Base-by-base conservation (phyloP, 2,888 invertebrate genomes). In the Nomada flava region DNA sequence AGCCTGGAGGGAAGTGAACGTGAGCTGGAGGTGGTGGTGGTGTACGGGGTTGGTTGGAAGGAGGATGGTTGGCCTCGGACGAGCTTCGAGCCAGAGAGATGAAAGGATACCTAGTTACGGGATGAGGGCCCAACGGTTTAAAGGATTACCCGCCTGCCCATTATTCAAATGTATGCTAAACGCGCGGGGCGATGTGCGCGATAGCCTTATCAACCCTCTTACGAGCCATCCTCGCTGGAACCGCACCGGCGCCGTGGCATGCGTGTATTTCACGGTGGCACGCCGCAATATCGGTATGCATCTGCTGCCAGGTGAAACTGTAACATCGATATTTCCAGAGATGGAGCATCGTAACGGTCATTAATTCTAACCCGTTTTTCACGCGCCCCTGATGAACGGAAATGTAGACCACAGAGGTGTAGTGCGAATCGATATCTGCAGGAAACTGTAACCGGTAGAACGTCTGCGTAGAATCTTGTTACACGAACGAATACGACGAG, bases 81-180 rank as follows among this genome's bases (percentile, higher is more conserved):
- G 90, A 88, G 85, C 86, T 83, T 82, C 78, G 78, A 86, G 86
- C 88, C 86, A 89, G 91, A 93, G 91, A 93, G 93, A 93, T 93
- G 93, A 93, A 93, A 93, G 93, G 93, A 93, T 93, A 93, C 92
- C 92, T 93, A 92, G 91, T 92, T 91, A 92, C 91, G 90, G 91
- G 92, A 93, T 93, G 92, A 93, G 92, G 91, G 91, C 91, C 86
- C 90, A 82, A 82, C 91, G 92, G 93, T 93, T 93, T 93, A 93
- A 93, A 93, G 93, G 93, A 93, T 93, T 93, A 93, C 92, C 92
- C 90, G 91, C 91, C 92, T 91, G 88, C 92, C 92, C 93, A 93
- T 93, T 93, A 93, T 93, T 93, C 93, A 93, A 93, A 93, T 93
- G 91, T 93, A 93, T 93, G 93, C 93, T 93, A 93, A 93, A 93